These are phyloP conservation scores for Phortica variegata DNA, from an alignment of 1,140 invertebrate species.

Conservation along the genomic window DNA sequence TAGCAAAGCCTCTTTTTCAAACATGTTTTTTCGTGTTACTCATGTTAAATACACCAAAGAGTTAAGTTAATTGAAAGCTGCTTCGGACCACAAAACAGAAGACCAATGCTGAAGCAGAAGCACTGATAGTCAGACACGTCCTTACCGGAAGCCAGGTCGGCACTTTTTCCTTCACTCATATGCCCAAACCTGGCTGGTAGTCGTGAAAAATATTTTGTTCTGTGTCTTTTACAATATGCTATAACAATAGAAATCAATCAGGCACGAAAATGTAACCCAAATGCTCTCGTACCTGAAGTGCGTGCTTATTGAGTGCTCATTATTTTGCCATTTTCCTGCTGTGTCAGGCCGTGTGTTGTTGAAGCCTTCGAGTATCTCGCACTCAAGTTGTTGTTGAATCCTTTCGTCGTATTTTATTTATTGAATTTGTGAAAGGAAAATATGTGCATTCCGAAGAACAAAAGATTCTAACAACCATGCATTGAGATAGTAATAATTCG, in stretches of 20 bases:
- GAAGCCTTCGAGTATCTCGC: background rate
- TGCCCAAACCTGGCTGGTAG: slow-evolving; percentile 21
- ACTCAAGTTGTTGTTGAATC: too few relatives aligned
- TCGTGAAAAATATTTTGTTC: too few relatives aligned
- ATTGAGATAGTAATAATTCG: too few relatives aligned
- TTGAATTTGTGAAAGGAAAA: too few relatives aligned
- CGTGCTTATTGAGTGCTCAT: slow-evolving; percentile 43
- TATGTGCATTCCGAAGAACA: too few relatives aligned
- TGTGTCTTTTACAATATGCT: too few relatives aligned
- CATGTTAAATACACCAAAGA: slow-evolving; percentile 39
- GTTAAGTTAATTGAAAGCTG: slow-evolving; percentile 2
- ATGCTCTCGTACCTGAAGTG: slow-evolving; percentile 18
- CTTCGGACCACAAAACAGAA: background rate
- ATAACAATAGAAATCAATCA: too few relatives aligned
- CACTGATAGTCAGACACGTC: slow-evolving; percentile 15
- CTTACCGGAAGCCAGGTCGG: background rate
- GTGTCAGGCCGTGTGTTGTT: slow-evolving; percentile 29
- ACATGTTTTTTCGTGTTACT: slow-evolving; percentile 36
- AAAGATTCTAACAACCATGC: too few relatives aligned
- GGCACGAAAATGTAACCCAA: too few relatives aligned
- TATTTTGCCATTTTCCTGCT: slow-evolving; percentile 44
- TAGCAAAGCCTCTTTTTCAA: slow-evolving; percentile 19
- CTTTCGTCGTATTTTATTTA: too few relatives aligned
- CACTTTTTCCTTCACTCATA: background rate
- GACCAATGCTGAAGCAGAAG: slow-evolving; percentile 21